Evolutionary conservation across 1,140 invertebrate genomes (phyloP).

Genomic region (Trichogramma pretiosum): DNA sequence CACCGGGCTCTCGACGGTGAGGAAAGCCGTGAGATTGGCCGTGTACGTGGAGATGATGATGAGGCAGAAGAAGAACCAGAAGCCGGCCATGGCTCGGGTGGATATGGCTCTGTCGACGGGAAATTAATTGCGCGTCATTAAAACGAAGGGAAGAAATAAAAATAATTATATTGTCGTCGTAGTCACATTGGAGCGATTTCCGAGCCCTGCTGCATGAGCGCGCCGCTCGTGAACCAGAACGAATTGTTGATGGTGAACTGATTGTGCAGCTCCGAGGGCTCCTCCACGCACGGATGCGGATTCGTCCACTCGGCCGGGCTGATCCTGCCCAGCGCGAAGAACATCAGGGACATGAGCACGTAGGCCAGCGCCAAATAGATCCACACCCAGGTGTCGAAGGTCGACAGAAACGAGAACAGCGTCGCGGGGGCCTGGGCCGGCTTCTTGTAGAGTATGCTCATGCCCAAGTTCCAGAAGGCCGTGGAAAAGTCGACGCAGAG

Average conservation of each 20-base stretch:
- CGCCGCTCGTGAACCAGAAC: constrained; percentile 72
- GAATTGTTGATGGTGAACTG: constrained; percentile 74
- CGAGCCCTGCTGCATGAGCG: constrained; percentile 70
- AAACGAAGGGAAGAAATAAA: not conserved
- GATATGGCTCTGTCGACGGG: constrained; percentile 55
- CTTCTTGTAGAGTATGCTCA: constrained; percentile 75
- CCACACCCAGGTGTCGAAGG: constrained; percentile 76
- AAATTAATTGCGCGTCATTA: not conserved
- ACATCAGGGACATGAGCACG: constrained; percentile 64
- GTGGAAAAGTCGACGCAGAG: constrained; percentile 78
- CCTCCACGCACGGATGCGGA: constrained; percentile 66
- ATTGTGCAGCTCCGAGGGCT: constrained; percentile 63
- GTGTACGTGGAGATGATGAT: constrained; percentile 92
- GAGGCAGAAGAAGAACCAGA: constrained; percentile 89
- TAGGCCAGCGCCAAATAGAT: constrained; percentile 67
- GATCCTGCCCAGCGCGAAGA: constrained; percentile 72
- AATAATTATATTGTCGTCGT: no score
- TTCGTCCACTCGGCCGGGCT: constrained; percentile 76
- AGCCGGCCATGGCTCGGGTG: constrained; percentile 62
- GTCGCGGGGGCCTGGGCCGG: constrained; percentile 65
- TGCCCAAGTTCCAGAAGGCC: constrained; percentile 80
- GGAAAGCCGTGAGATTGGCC: constrained; percentile 87
- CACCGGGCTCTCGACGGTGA: constrained; percentile 81
- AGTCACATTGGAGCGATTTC: constrained; percentile 65
- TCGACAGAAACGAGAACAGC: constrained; percentile 78